phyloP scores from a whole-genome alignment of 2,113 vertebrate species.

The Cricetomys ansorgei region DNA sequence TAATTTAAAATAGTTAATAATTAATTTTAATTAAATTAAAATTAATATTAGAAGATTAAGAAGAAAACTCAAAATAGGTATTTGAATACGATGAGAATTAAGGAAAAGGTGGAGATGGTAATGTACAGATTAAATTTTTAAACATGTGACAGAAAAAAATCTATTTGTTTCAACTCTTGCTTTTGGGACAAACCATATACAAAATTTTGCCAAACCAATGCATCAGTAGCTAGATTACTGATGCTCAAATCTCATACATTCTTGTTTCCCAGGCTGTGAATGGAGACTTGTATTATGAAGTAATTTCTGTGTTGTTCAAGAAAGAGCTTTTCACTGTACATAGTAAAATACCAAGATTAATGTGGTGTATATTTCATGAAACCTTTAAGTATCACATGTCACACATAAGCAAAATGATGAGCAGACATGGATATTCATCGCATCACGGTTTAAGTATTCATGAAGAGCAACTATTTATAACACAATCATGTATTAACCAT shows the following conservation, averaged over 20 bases:
- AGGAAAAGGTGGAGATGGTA: background rate
- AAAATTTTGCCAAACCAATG: background rate
- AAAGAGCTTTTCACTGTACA: background rate
- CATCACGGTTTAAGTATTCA: background rate
- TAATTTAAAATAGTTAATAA: background rate
- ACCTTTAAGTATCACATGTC: background rate
- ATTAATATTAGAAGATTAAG: slow-evolving; percentile 45
- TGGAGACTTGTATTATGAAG: background rate
- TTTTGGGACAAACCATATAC: background rate
- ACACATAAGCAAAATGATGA: slow-evolving; percentile 14
- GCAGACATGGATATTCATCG: background rate
- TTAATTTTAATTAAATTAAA: background rate
- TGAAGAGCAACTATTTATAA: background rate
- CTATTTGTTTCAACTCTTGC: background rate
- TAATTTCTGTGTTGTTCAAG: background rate
- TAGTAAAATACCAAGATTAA: background rate
- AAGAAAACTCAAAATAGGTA: background rate
- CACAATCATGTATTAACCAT: background rate
- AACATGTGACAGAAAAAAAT: background rate
- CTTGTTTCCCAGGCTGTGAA: background rate
- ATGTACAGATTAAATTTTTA: background rate
- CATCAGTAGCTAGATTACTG: background rate
- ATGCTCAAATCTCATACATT: background rate
- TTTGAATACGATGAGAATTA: background rate
- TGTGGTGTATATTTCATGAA: background rate